Base-by-base conservation (phyloP, 2,797 vertebrate genomes). In the Chelmon rostratus region DNA sequence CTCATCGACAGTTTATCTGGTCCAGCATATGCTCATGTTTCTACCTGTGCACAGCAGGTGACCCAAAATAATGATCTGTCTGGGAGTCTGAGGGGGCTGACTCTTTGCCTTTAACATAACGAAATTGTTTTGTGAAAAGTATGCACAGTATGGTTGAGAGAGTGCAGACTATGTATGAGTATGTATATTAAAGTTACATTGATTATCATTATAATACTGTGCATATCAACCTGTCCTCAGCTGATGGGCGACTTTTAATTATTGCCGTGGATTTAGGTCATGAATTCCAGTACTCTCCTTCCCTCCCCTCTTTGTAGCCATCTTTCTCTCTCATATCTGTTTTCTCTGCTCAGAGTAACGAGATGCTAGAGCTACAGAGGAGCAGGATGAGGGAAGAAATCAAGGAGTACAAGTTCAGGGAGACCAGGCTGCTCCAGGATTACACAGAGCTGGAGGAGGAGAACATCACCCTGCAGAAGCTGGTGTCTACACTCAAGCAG, bases 391-490 rank as follows among this genome's bases (percentile, higher is more conserved):
- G 97, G 83, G 98, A 99, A 8, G 98, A 99, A 91, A 97, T 98
- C 65, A 95, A 97, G 81, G 98, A 99, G 90, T 99, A 98, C 87
- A 99, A 99, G 75, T 99, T 99, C 89, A 96, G 98, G 78, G 98
- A 99, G 86, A 95, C 97, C 0, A 92, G 98, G 7, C 96, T 98
- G 42, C 96, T 99, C 50, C 98, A 99, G 93, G 98, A 99, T 88
- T 99, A 99, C 92, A 99, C 98, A 0, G 98, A 99, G 89, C 96
- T 99, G 71, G 98, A 99, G 86, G 98, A 99, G 85, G 98, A 99
- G 93, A 99, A 99, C 89, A 99, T 99, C 90, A 98, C 97, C 0
- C 92, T 99, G 73, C 98, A 99, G 96, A 99, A 99, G 74, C 93
- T 98, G 38, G 98, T 99, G 85, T 99, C 98, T 46, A 98, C 98